Evolutionary conservation across 2,797 vertebrate species (phyloP), one percentile per base, ranked within the genome.

Genomic region (Peromyscus melanophrys): DNA sequence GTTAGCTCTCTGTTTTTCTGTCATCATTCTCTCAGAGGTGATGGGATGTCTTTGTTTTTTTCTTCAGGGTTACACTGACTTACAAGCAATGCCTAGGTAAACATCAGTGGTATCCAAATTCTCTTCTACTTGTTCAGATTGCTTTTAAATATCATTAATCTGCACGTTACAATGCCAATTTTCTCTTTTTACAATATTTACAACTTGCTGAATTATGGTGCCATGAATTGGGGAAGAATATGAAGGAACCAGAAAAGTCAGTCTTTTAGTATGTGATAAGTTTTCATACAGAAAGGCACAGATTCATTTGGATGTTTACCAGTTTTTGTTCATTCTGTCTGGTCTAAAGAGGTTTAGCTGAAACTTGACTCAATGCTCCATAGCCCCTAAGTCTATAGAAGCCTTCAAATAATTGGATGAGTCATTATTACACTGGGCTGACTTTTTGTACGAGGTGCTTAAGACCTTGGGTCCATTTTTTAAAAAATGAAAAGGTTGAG

Each of bases 101-200:
- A 25, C 46, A 67, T 7, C 29, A 87, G 13, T 59, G n/a, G 17
- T 16, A 85, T 9, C n/a, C 8, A 88, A 40, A 67, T 49, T 94
- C n/a, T 93, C n/a, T 78, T 92, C 87, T 67, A 63, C 10, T 95
- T 96, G 1, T 76, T 49, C 31, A 89, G 55, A 57, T 91, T 75
- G 7, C 21, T 37, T 86, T 86, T 69, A 78, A 82, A 34, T 37
- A 49, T 23, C 25, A 59, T 73, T 43, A 57, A 34, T 31, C 37
- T 14, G 5, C 1, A 63, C 16, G 92, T 83, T 37, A 23, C 73
- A 93, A 12, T 65, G 13, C 27, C 23, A 0, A 13, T 81, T 85
- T 95, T 82, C 78, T 94, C 37, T 25, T 59, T 81, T 96, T 63
- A 71, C 6, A n/a, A 37, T 59, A 73, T 52, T 10, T 88, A 46